Evolutionary conservation across 92 coral and sea anemone genomes (phyloP).

Genomic region (Zoanthus gigantus): DNA sequence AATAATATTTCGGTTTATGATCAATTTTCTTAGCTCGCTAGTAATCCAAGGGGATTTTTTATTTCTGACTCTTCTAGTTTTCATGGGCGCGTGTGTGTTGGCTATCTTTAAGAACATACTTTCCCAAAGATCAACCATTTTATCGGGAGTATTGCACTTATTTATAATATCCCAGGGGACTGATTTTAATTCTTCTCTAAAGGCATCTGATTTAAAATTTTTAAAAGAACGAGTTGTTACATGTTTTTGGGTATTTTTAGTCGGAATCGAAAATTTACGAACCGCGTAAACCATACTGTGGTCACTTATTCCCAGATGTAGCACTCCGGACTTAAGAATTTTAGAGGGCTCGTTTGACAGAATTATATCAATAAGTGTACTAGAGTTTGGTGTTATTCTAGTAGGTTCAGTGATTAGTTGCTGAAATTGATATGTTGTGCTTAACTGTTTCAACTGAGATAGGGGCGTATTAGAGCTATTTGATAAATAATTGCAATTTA

Average conservation of each 20-base stretch:
- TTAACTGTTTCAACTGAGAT: no score
- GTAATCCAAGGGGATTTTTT: no score
- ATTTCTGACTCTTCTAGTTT: neutral
- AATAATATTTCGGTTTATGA: conserved; percentile 42
- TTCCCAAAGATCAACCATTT: conserved; percentile 56
- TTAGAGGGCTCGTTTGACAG: neutral
- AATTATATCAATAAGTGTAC: neutral
- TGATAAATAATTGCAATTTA: conserved; percentile 16
- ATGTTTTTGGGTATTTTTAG: no score
- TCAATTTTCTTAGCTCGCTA: no score
- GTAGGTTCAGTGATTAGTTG: no score
- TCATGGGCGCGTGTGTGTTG: conserved; percentile 12
- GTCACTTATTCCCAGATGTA: neutral
- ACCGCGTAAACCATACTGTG: neutral
- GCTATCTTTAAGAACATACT: conserved; percentile 50
- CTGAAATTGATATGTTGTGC: no score
- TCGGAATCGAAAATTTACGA: neutral
- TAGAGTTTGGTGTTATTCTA: neutral
- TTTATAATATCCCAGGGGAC: conserved; percentile 35
- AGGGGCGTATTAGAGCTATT: neutral
- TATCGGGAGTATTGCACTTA: conserved; percentile 54
- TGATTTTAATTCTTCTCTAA: neutral
- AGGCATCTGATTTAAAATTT: conserved; percentile 52
- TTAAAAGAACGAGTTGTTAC: conserved; percentile 3
- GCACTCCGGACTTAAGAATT: neutral